These are phyloP conservation scores for Nemoura dubitans DNA, from an alignment of 2,888 invertebrate species.

Conservation along the genomic window DNA sequence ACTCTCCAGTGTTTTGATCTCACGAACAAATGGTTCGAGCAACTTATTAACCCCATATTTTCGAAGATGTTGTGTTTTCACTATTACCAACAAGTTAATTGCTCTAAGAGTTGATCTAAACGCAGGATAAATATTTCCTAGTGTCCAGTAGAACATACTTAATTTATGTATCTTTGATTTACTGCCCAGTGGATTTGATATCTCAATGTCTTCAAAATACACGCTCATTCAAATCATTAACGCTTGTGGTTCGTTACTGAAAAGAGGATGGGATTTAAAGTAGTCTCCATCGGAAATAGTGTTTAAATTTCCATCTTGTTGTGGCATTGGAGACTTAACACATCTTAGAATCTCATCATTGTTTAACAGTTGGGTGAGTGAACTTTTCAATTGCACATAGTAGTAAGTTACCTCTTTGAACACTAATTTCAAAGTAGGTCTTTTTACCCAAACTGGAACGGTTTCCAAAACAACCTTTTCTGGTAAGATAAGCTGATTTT, in stretches of 20 bases:
- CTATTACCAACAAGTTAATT: background rate
- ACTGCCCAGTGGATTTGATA: background rate
- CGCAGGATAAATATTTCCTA: background rate
- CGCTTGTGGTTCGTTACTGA: background rate
- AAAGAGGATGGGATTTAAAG: background rate
- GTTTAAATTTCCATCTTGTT: background rate
- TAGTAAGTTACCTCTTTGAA: background rate
- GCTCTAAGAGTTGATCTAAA: slow-evolving; percentile 1
- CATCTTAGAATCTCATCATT: background rate
- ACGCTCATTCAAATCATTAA: background rate
- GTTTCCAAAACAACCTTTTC: slow-evolving; percentile 1
- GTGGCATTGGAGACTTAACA: background rate
- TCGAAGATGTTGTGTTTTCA: background rate
- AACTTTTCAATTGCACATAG: background rate
- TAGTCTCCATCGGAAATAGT: background rate
- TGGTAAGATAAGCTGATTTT: background rate
- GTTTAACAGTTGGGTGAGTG: too few species aligned
- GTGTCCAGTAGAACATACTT: background rate
- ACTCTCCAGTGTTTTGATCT: background rate
- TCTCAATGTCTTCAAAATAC: background rate
- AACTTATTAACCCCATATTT: slow-evolving; percentile 2
- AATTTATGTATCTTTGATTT: background rate
- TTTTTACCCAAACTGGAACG: background rate
- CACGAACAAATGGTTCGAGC: slow-evolving; percentile 1
- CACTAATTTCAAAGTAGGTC: background rate